These are phyloP conservation scores for Meandrusa payeni DNA, from an alignment of 2,888 invertebrate species.

Conservation along the genomic window DNA sequence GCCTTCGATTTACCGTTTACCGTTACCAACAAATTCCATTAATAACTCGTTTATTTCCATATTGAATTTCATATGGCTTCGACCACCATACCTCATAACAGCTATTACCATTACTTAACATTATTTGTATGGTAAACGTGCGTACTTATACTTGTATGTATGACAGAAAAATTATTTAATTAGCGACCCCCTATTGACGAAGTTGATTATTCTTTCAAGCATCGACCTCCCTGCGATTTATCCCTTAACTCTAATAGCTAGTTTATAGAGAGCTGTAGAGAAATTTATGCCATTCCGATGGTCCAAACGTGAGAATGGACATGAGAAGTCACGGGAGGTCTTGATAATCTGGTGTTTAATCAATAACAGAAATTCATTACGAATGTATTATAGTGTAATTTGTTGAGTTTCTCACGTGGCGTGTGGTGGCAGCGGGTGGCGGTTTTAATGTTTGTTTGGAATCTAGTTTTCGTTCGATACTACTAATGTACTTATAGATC, in stretches of 20 bases:
- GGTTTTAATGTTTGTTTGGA: constrained; percentile 18
- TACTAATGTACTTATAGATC: too few relatives aligned
- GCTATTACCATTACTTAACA: constrained; percentile 46
- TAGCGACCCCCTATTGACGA: constrained; percentile 50
- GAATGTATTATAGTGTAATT: constrained; percentile 44
- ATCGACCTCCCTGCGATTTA: constrained; percentile 22
- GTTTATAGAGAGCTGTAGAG: constrained; percentile 7
- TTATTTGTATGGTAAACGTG: constrained; percentile 56
- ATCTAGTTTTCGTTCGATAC: constrained; percentile 17
- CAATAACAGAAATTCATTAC: constrained; percentile 36
- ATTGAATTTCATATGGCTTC: constrained; percentile 49
- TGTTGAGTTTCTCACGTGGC: constrained; percentile 54
- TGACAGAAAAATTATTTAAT: constrained; percentile 56
- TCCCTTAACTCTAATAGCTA: constrained; percentile 13
- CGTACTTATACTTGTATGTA: constrained; percentile 17
- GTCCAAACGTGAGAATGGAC: constrained; percentile 5
- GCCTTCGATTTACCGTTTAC: constrained; percentile 25
- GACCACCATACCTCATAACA: constrained; percentile 44
- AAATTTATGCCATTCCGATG: background rate
- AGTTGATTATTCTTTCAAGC: constrained; percentile 40
- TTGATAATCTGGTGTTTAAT: constrained; percentile 26
- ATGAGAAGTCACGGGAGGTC: constrained; percentile 22
- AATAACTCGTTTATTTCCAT: constrained; percentile 44
- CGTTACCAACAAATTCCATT: constrained; percentile 37
- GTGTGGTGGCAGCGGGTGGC: constrained; percentile 47